phyloP scores from a whole-genome alignment of 2,888 invertebrate genomes.

The Agriopis marginaria region DNA sequence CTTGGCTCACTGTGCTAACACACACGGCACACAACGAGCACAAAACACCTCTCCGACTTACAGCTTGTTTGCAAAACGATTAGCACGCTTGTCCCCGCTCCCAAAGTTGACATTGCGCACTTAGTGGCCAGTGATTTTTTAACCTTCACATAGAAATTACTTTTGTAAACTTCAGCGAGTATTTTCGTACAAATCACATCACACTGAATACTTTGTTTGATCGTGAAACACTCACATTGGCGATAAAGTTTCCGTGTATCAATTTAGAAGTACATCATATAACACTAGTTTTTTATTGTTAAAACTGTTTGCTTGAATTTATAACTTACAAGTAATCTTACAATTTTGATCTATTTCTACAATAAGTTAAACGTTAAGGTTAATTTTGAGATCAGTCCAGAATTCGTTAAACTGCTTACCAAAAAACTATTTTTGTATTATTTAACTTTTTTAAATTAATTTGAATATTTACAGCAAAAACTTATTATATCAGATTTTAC shows the following conservation, averaged over 20 bases:
- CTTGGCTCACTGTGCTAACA: conserved; percentile 73
- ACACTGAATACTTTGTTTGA: conserved; percentile 56
- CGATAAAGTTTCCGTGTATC: conserved; percentile 43
- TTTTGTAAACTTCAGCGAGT: conserved; percentile 63
- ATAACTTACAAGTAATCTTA: neutral
- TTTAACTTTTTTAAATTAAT: neutral
- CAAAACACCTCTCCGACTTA: conserved; percentile 68
- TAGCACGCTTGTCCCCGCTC: conserved; percentile 76
- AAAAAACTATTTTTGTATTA: neutral
- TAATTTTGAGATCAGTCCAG: neutral
- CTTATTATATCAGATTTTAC: neutral
- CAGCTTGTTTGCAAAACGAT: conserved; percentile 80
- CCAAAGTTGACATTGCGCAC: conserved; percentile 82
- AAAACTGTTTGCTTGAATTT: neutral
- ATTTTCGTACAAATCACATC: conserved; percentile 60
- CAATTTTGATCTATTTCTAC: neutral
- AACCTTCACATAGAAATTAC: conserved; percentile 75
- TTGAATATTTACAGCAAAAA: neutral
- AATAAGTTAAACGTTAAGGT: neutral
- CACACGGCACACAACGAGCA: conserved; percentile 66
- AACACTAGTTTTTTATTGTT: conserved; percentile 28
- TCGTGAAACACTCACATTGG: conserved; percentile 50
- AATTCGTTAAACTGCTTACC: neutral
- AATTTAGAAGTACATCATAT: conserved; percentile 43
- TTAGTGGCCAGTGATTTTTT: conserved; percentile 71